Evolutionary conservation across 2,113 vertebrate genomes (phyloP).

Genomic region (Bombycilla garrulus): DNA sequence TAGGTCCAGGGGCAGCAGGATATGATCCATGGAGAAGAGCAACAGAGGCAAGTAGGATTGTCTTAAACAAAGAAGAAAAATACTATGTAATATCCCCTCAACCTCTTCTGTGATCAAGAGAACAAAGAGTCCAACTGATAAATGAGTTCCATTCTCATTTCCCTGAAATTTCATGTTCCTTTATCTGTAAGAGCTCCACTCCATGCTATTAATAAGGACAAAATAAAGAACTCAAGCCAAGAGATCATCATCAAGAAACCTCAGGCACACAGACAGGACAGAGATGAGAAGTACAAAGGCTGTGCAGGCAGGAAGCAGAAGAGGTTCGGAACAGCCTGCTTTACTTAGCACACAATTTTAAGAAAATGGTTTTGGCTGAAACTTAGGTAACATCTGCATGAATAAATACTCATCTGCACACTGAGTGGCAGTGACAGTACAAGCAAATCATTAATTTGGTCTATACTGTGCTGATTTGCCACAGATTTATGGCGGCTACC

Average conservation of each 20-base stretch:
- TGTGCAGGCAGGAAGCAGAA: neutral
- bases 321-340: neutral
- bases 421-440: neutral
- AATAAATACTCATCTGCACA: conserved; percentile 17
- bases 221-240: conserved; percentile 21
- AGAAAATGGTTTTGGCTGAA: neutral
- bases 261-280: neutral
- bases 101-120: neutral
- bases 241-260: conserved; percentile 3
- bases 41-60: neutral
- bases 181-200: conserved; percentile 8
- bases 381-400: neutral
- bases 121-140: neutral
- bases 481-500: neutral
- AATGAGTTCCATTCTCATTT: neutral
- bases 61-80: neutral
- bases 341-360: neutral
- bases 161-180: conserved; percentile 32
- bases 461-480: neutral
- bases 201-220: neutral
- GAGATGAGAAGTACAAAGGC: neutral
- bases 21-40: neutral
- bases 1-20: neutral
- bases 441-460: neutral
- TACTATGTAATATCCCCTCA: neutral